Evolutionary conservation across 2,888 invertebrate species (phyloP).

Genomic region (Bruchidius siliquastri): DNA sequence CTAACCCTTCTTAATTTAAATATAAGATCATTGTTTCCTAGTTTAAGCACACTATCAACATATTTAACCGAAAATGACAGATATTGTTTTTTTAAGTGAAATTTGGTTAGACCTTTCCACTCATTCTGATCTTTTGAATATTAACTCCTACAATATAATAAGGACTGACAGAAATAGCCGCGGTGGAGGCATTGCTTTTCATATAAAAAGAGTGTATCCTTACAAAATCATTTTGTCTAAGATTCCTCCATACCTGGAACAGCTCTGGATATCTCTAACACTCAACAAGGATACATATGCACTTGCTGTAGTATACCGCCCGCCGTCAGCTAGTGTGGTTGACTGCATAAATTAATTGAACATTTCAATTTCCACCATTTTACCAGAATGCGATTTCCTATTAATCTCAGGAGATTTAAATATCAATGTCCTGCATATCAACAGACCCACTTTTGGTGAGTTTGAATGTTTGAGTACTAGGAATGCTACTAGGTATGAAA

Average conservation of each 20-base stretch:
- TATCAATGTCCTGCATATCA: background rate
- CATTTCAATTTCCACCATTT: background rate
- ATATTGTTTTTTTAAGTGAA: background rate
- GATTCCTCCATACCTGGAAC: background rate
- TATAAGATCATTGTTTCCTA: conserved; percentile 1
- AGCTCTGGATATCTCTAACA: conserved; percentile 4
- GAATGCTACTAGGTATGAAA: too few relatives aligned
- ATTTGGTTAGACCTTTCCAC: background rate
- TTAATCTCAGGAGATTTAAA: conserved; percentile 3
- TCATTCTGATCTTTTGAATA: background rate
- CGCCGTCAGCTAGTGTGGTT: background rate
- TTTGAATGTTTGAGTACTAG: too few relatives aligned
- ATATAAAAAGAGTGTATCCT: background rate
- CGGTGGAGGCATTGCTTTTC: conserved; percentile 1
- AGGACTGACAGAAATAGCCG: background rate
- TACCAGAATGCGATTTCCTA: background rate
- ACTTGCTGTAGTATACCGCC: background rate
- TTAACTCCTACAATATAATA: conserved; percentile 1
- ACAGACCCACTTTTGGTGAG: background rate
- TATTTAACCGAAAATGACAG: background rate
- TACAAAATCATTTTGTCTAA: background rate
- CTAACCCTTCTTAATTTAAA: conserved; percentile 1
- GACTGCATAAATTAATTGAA: background rate
- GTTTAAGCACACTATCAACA: background rate
- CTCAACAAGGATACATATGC: background rate